A percentile compares a stretch with the other conserved stretches of the same genome.
Evolutionary conservation across 2,888 invertebrate genomes (phyloP).

Genomic region (Entomobrya multifasciata): DNA sequence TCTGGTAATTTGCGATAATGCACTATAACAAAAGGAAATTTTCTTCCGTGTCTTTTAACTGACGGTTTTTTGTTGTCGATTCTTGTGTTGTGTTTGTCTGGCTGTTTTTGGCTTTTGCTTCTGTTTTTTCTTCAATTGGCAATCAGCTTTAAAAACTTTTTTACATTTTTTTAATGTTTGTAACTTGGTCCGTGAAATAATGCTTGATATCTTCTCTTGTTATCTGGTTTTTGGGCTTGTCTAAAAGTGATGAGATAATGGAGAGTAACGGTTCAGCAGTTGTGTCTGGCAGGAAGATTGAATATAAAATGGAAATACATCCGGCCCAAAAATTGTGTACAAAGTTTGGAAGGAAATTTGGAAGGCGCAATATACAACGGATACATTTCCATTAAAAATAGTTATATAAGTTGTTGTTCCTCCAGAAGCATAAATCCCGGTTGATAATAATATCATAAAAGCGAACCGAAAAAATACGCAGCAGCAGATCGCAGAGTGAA

Average conservation of each 20-base stretch:
- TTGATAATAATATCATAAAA: conserved; percentile 5
- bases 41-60: conserved; percentile 13
- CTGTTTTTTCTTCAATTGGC: not conserved
- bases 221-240: not conserved
- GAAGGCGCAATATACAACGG: conserved; percentile 20
- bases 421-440: conserved; percentile 41
- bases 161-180: not conserved
- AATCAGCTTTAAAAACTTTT: not conserved
- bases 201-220: not conserved
- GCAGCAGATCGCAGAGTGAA: not conserved
- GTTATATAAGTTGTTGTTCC: not conserved
- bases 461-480: not conserved
- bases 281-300: conserved; percentile 48
- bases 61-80: too few relatives aligned
- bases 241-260: conserved; percentile 40
- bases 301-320: conserved; percentile 39
- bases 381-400: not conserved
- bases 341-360: conserved; percentile 10
- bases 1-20: conserved; percentile 34
- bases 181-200: not conserved
- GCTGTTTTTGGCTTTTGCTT: not conserved
- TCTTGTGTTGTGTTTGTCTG: conserved; percentile 14
- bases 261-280: conserved; percentile 35
- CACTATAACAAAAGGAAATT: conserved; percentile 51
- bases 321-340: not conserved